Base-by-base conservation (phyloP, 2,888 invertebrate species). In the Megaustenia siamemsis region DNA sequence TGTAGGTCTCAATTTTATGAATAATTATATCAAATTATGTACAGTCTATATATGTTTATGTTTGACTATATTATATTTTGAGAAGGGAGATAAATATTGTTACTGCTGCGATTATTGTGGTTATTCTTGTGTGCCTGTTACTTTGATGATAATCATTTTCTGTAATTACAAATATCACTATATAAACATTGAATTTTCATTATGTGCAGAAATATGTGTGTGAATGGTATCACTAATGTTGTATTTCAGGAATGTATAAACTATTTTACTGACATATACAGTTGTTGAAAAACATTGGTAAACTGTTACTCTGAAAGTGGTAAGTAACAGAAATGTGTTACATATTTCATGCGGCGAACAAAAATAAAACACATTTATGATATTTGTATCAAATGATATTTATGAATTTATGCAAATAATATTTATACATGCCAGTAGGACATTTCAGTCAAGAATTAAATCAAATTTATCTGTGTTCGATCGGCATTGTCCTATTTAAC, bases 331-430 rank as follows among this genome's bases (percentile, higher is more conserved):
- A 10, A 28, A 15, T 68, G 8, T 68, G 35, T 68, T 1, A 68
- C 60, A 68, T 68, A 38, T 24, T 24, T 38, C 21, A 69, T 38
- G 68, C 38, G 66, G 32, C 38, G 68, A 68, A 1, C 38, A 15
- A 68, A 28, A 38, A 38, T 18, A 18, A 38, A 38, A 35, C 21
- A 21, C 15, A 68, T 68, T 28, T 63, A 63, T 38, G 35, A 68
- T 68, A 38, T 68, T 68, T 68, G 38, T 68, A 38, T 18, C 69
- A 69, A 69, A 69, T 69, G 24, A 63, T 63, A 10, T 69, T 69
- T 68, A 68, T 35, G 35, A 38, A 35, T 32, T n/a, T 35, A 8
- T 68, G 68, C 35, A 68, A 68, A 38, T 15, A 32, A 35, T 68
- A 38, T 68, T 18, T 40, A 40, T 69, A 24, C 15, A 24, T 40